Base-by-base conservation (phyloP, 2,797 vertebrate species). In the Alfaro cultratus region DNA sequence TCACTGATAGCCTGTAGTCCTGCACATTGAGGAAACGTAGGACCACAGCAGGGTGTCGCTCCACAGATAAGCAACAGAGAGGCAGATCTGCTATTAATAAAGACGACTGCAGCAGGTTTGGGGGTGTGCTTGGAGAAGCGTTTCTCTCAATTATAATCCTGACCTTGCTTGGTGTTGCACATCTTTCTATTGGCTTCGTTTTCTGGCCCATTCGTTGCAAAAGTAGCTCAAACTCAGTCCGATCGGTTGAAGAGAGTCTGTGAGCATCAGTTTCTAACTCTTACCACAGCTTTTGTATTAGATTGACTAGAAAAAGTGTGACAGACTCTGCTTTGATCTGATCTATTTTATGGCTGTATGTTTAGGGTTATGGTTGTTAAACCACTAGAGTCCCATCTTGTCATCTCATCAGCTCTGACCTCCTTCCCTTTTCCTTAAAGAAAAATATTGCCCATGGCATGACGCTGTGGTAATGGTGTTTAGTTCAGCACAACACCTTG, bases 71-170 rank as follows among this genome's bases (percentile, higher is more conserved):
- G 21, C 77, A 39, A 55, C 3, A 68, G 77, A 79, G 74, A 80
- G 78, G 43, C 12, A 53, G 53, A 75, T 46, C 45, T 0, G 78
- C 88, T 94, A 91, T 91, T 91, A 86, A 87, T 93, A 92, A 57
- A 74, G 64, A 76, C 16, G 39, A 45, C 78, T 71, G 85, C 62
- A 79, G 49, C 57, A 15, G n/a, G 49, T 51, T 55, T 70, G 23
- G 68, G 36, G 8, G 39, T 1, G 47, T 39, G 9, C 18, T 68
- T 71, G 41, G 43, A 80, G 57, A 76, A 74, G 71, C 79, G 51
- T 83, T 77, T 81, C 82, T 72, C 70, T 82, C n/a, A 49, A 60
- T 64, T 47, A 1, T 4, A 0, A 34, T 76, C 1, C 39, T 68
- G 39, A 18, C 31, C 13, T 34, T 16, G 3, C 60, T 36, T 67